These are phyloP conservation scores for Agonopterix heracliana DNA, from an alignment of 2,888 invertebrate species.

Conservation along the genomic window DNA sequence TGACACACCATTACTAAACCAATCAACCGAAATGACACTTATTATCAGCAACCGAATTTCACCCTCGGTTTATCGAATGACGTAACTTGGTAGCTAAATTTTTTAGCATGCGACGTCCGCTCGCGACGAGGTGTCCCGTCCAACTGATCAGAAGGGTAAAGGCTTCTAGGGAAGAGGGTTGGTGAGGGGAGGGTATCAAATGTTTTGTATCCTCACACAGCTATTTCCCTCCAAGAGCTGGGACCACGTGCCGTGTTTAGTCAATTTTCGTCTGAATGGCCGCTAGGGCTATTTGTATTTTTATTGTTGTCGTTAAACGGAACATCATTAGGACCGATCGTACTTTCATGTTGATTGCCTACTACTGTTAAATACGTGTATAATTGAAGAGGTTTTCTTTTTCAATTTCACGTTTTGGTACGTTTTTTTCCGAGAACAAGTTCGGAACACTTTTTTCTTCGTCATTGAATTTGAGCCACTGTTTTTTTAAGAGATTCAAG, in stretches of 20 bases:
- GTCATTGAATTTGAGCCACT: neutral
- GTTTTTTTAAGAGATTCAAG: neutral
- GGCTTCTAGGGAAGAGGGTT: conserved; percentile 22
- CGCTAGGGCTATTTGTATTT: conserved; percentile 49
- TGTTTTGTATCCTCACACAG: conserved; percentile 62
- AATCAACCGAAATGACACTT: conserved; percentile 32
- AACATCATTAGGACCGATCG: conserved; percentile 48
- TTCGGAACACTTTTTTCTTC: neutral
- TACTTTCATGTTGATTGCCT: conserved; percentile 43
- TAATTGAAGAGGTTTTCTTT: conserved; percentile 28
- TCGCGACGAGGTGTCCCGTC: conserved; percentile 39
- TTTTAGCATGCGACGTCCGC: conserved; percentile 29
- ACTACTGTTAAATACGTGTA: conserved; percentile 26
- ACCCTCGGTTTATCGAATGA: conserved; percentile 49
- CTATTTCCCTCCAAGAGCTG: conserved; percentile 49
- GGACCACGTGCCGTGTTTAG: conserved; percentile 63
- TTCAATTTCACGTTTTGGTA: conserved; percentile 15
- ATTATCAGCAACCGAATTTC: conserved; percentile 39
- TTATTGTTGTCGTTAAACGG: conserved; percentile 57
- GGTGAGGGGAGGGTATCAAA: conserved; percentile 51
- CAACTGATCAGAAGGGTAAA: conserved; percentile 39
- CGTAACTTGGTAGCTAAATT: conserved; percentile 57
- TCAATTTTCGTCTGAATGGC: conserved; percentile 57
- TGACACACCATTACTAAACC: conserved; percentile 59
- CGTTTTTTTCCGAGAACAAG: neutral